Evolutionary conservation across 2,113 vertebrate genomes (phyloP).

Genomic region (Aptenodytes forsteri): DNA sequence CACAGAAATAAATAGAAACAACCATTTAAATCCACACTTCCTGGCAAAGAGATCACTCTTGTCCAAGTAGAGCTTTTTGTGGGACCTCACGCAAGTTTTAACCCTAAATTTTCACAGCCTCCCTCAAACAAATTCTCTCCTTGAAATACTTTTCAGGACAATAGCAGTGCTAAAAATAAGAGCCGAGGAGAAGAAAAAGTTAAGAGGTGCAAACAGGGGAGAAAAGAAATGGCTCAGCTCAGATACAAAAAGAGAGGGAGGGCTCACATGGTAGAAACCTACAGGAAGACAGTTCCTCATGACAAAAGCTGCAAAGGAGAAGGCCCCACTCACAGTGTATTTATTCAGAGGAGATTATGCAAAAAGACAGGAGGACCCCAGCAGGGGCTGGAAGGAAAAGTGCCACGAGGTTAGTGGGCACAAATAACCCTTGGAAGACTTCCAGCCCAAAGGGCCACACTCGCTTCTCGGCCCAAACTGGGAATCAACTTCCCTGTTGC

Average conservation of each 20-base stretch:
- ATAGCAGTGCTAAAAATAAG: neutral
- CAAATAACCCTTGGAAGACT: neutral
- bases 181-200: neutral
- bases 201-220: neutral
- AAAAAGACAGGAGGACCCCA: neutral
- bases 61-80: neutral
- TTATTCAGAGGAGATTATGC: constrained; percentile 31
- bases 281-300: neutral
- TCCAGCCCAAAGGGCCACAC: neutral
- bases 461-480: neutral
- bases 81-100: neutral
- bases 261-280: neutral
- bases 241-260: neutral
- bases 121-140: neutral
- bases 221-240: neutral
- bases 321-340: neutral
- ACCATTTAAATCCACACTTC: neutral
- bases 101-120: neutral
- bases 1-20: neutral
- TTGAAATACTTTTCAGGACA: neutral
- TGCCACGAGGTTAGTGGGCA: neutral
- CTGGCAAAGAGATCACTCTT: neutral
- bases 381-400: neutral
- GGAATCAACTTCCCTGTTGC: neutral
- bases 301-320: neutral